Evolutionary conservation across 2,113 vertebrate species (phyloP).

Genomic region (Chamaetylas fuelleborni): DNA sequence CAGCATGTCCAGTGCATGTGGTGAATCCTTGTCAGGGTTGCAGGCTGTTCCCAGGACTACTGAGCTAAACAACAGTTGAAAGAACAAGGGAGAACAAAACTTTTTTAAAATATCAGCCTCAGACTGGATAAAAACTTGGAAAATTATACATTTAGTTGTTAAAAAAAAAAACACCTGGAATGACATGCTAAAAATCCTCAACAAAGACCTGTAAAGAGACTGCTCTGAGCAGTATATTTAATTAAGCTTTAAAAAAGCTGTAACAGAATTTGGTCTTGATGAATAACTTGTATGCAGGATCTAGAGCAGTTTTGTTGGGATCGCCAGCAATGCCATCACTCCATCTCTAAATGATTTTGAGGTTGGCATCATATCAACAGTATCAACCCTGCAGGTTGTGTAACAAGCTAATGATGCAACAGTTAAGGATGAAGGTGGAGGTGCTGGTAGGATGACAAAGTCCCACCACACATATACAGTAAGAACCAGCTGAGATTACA

Average conservation of each 20-base stretch:
- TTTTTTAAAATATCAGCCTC: neutral
- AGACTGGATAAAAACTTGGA: neutral
- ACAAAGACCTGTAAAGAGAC: neutral
- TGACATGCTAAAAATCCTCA: neutral
- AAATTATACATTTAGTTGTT: neutral
- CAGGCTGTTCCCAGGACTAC: neutral
- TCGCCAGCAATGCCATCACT: neutral
- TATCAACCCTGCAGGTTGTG: slow-evolving; percentile 7
- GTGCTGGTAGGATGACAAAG: neutral
- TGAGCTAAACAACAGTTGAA: neutral
- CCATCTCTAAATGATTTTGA: neutral
- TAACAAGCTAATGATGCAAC: slow-evolving; percentile 27
- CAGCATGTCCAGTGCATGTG: neutral
- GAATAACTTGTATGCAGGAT: neutral
- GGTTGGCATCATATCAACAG: neutral
- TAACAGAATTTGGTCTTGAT: neutral
- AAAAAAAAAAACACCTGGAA: neutral
- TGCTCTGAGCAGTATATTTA: neutral
- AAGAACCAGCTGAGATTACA: slow-evolving; percentile 9
- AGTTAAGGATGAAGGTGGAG: slow-evolving; percentile 11
- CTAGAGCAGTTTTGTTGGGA: neutral
- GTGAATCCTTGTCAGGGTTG: neutral
- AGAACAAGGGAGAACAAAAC: neutral
- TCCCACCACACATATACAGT: neutral
- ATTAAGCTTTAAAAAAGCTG: neutral